Conservation (phyloP, 1,140 invertebrate genomes). For the Druon quercuslanigerum region DNA sequence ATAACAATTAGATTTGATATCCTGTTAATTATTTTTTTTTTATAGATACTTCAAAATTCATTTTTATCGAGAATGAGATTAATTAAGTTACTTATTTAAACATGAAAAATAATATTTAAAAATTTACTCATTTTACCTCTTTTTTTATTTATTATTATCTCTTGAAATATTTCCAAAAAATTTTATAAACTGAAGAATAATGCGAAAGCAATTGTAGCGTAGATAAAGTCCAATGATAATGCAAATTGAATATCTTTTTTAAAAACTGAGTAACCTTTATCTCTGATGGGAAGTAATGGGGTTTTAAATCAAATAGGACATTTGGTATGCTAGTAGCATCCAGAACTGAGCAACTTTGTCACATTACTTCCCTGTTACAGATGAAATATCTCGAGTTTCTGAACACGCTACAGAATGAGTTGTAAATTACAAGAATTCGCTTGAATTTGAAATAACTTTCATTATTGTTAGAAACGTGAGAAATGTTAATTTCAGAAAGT, state of each 20-base stretch:
- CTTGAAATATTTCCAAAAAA: no score
- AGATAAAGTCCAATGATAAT: no score
- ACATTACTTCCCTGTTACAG: slow-evolving; percentile 12
- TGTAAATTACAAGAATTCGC: not conserved
- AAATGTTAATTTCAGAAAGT: not conserved
- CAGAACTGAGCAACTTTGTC: slow-evolving; percentile 16
- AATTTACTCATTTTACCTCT: no score
- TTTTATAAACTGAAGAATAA: no score
- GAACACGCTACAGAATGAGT: not conserved
- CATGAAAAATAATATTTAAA: no score
- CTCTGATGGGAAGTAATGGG: not conserved
- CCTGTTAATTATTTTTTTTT: no score
- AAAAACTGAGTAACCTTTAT: not conserved
- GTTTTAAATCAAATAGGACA: not conserved
- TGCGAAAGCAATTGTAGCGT: no score
- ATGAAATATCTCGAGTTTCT: slow-evolving; percentile 22
- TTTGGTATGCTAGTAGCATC: not conserved
- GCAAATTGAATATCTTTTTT: not conserved
- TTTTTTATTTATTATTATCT: no score
- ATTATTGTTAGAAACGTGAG: not conserved
- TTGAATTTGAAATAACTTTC: not conserved
- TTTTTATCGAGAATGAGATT: no score
- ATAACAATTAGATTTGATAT: no score
- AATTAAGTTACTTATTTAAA: no score
- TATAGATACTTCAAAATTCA: no score